Conservation (phyloP, 2,113 vertebrate species). For the Sapajus apella region DNA sequence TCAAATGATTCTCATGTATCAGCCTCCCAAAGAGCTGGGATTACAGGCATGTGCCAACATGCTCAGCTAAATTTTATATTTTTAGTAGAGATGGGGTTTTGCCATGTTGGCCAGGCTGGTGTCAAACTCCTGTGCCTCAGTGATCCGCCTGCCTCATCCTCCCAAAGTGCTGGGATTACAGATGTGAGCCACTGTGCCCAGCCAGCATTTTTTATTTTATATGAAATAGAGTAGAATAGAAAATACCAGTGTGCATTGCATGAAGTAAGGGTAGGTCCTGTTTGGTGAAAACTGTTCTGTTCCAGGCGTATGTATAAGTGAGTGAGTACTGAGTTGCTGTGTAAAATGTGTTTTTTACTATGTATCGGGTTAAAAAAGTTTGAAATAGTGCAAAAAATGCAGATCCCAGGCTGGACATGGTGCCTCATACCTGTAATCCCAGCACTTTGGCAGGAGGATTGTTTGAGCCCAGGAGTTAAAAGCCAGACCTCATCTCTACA, state of each 20-base stretch:
- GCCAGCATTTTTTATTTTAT: background rate
- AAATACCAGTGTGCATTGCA: background rate
- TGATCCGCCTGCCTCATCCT: background rate
- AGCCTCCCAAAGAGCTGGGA: background rate
- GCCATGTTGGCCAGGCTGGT: background rate
- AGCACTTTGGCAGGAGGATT: no score
- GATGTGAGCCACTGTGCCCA: background rate
- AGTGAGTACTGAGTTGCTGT: background rate
- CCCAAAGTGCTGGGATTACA: background rate
- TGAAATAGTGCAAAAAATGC: background rate
- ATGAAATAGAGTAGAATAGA: background rate
- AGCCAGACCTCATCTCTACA: no score
- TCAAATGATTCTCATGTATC: background rate
- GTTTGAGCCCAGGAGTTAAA: no score
- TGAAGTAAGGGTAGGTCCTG: background rate
- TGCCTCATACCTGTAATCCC: no score
- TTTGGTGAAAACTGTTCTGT: background rate
- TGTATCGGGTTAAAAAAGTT: background rate
- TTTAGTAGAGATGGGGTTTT: background rate
- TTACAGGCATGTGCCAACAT: background rate
- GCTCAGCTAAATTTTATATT: background rate
- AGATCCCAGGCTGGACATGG: background rate
- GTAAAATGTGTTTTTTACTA: background rate
- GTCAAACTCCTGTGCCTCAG: background rate
- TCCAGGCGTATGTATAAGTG: fast-evolving